A percentile compares a stretch with the other conserved stretches of the same genome.
Conservation (phyloP, 2,888 invertebrate species). For the Dysmachus trigonus region DNA sequence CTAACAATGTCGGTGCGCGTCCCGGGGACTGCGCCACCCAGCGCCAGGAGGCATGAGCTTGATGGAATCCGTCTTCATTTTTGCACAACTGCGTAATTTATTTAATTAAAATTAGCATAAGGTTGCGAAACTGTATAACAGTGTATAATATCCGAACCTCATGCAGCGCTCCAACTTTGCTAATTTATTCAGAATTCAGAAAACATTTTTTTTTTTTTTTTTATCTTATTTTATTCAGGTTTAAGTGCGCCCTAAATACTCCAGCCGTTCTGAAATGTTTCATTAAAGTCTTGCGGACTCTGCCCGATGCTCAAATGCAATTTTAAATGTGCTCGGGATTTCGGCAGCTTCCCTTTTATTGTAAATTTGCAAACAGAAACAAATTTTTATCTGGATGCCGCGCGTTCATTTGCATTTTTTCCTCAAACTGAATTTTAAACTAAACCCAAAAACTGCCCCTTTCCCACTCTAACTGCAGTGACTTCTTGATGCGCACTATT, state of each 20-base stretch:
- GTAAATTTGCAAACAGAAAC: constrained; percentile 33
- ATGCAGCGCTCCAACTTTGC: constrained; percentile 16
- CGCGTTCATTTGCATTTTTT: constrained; percentile 29
- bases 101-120: constrained; percentile 44
- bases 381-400: constrained; percentile 29
- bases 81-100: constrained; percentile 29
- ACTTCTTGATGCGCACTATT: constrained; percentile 10
- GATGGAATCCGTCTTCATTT: constrained; percentile 19
- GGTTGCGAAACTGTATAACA: neutral
- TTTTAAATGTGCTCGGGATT: constrained; percentile 22
- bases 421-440: constrained; percentile 25
- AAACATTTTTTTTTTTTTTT: constrained; percentile 4
- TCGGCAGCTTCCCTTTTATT: constrained; percentile 12
- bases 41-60: neutral
- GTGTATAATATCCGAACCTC: neutral
- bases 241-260: constrained; percentile 21
- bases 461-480: neutral
- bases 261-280: neutral
- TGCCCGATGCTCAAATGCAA: neutral
- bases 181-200: constrained; percentile 35
- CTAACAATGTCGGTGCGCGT: constrained; percentile 1
- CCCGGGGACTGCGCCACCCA: neutral
- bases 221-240: constrained; percentile 27
- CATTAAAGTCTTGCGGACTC: constrained; percentile 3
- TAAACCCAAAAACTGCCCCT: neutral